Percentiles rank a stretch among this genome's conserved stretches.
Conservation (phyloP, 1,140 invertebrate species). For the Conopomorpha cramerella region DNA sequence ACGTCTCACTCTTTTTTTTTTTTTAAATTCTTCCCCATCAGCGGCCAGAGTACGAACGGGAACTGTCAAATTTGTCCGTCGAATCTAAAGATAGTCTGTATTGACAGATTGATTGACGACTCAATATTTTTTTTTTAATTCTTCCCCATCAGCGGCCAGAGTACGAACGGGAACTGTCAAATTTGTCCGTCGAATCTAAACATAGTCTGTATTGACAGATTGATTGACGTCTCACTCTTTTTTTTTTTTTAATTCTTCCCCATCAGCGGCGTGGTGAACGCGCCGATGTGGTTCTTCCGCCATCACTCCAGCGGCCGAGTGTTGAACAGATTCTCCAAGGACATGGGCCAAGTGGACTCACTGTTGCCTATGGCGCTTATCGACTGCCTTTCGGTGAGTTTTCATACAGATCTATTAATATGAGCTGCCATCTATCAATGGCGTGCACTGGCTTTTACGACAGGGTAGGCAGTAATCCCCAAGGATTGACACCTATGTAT, state of each 20-base stretch:
- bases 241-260: slow-evolving; percentile 59
- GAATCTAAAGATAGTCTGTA: too few species aligned
- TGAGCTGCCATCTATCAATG: too few species aligned
- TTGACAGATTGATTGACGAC: background rate
- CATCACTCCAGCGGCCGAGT: slow-evolving; percentile 76
- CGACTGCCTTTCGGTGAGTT: slow-evolving; percentile 66
- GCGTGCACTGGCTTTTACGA: too few species aligned
- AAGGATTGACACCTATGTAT: too few species aligned
- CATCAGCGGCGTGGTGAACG: slow-evolving; percentile 68
- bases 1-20: slow-evolving; percentile 67
- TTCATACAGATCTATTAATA: too few species aligned
- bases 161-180: too few species aligned
- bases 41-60: too few species aligned
- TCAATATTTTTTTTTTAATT: slow-evolving; percentile 67
- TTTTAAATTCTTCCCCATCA: slow-evolving; percentile 44
- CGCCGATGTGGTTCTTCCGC: slow-evolving; percentile 85
- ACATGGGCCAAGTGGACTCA: slow-evolving; percentile 80
- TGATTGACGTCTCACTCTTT: slow-evolving; percentile 58
- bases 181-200: too few species aligned
- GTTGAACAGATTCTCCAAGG: slow-evolving; percentile 80
- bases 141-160: slow-evolving; percentile 45
- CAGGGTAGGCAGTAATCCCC: too few species aligned
- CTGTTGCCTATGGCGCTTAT: slow-evolving; percentile 70
- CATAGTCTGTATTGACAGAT: too few species aligned
- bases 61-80: too few species aligned